Conservation (phyloP, 2,888 invertebrate species). For the Meandrusa payeni region DNA sequence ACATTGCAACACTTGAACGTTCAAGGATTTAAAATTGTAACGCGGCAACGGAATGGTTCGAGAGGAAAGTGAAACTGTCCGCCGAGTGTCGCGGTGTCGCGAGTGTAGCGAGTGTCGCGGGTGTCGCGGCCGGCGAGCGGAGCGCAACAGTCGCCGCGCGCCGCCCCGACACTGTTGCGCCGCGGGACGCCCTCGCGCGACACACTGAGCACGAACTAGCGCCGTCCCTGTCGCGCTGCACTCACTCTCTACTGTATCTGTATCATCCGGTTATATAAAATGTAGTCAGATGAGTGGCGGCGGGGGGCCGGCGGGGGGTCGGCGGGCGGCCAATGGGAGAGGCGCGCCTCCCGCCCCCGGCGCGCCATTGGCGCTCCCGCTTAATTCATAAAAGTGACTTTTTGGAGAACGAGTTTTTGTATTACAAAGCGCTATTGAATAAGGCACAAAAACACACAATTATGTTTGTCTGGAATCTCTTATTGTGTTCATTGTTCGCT, state of each 20-base stretch:
- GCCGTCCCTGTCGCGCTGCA: slow-evolving; percentile 60
- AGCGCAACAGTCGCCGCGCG: slow-evolving; percentile 52
- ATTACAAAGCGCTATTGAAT: slow-evolving; percentile 71
- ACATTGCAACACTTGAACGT: slow-evolving; percentile 20
- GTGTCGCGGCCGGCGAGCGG: too few relatives aligned
- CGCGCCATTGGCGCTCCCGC: slow-evolving; percentile 64
- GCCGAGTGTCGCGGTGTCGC: slow-evolving; percentile 22
- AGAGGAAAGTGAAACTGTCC: slow-evolving; percentile 23
- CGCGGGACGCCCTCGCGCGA: slow-evolving; percentile 62
- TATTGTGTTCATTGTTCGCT: slow-evolving; percentile 55
- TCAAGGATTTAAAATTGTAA: slow-evolving; percentile 25
- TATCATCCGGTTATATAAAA: slow-evolving; percentile 80
- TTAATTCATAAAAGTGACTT: slow-evolving; percentile 79
- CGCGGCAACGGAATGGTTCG: slow-evolving; percentile 17
- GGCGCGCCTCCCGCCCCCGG: slow-evolving; percentile 53
- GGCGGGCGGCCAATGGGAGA: slow-evolving; percentile 61
- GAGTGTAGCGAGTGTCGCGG: too few relatives aligned
- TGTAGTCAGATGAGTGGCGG: slow-evolving; percentile 65
- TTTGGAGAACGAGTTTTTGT: slow-evolving; percentile 73
- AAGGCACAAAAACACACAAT: slow-evolving; percentile 74
- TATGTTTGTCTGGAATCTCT: slow-evolving; percentile 72
- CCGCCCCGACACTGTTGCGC: slow-evolving; percentile 73
- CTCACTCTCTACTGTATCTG: slow-evolving; percentile 78
- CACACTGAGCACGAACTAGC: slow-evolving; percentile 63
- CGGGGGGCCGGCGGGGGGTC: too few relatives aligned